Conservation (phyloP, 2,888 invertebrate species). For the Selenia dentaria region DNA sequence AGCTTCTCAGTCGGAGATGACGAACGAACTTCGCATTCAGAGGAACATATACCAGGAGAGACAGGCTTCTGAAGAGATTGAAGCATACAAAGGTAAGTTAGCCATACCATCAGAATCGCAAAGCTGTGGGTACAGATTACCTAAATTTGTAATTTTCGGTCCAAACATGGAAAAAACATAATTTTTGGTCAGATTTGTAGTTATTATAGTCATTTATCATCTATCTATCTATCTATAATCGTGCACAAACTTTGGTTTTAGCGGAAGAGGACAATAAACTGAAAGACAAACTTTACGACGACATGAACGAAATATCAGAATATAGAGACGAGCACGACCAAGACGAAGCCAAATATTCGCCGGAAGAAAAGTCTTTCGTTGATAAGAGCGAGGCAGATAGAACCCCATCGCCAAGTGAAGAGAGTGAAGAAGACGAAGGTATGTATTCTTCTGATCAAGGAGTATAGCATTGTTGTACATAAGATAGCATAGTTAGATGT, state of each 20-base stretch:
- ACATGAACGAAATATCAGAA: constrained; percentile 63
- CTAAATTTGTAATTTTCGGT: no score
- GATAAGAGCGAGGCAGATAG: constrained; percentile 86
- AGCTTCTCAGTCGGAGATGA: constrained; percentile 90
- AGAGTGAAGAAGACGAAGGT: constrained; percentile 83
- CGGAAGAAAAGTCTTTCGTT: constrained; percentile 90
- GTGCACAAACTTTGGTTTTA: no score
- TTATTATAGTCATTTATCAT: no score
- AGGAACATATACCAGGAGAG: constrained; percentile 81
- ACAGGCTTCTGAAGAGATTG: constrained; percentile 81
- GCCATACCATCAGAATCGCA: no score
- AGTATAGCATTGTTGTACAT: no score
- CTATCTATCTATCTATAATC: no score
- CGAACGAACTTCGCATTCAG: constrained; percentile 79
- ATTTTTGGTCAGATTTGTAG: no score
- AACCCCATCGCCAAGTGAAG: constrained; percentile 78
- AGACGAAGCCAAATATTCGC: constrained; percentile 91
- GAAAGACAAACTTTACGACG: constrained; percentile 70
- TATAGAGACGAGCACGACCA: constrained; percentile 72
- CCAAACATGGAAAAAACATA: no score
- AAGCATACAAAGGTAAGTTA: constrained; percentile 74
- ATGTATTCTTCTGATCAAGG: constrained; percentile 5
- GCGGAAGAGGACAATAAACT: constrained; percentile 80
- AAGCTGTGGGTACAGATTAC: no score
- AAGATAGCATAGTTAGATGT: no score